Evolutionary conservation across 2,797 vertebrate species (phyloP).

Genomic region (Premnoplex brunnescens): DNA sequence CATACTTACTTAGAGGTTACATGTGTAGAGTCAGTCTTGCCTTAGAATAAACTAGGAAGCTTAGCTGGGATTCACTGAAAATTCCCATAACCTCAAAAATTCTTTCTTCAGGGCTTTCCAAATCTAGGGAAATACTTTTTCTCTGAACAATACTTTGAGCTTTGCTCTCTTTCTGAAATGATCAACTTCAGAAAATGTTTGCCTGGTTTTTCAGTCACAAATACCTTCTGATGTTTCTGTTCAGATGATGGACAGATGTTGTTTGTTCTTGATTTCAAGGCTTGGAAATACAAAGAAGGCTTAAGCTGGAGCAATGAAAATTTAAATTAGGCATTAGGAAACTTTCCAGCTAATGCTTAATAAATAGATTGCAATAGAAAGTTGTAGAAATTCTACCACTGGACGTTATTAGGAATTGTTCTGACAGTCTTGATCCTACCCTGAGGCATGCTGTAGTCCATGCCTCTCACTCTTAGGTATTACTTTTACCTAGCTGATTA

Average conservation of each 20-base stretch:
- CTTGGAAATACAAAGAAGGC: background rate
- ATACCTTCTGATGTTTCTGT: background rate
- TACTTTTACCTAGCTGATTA: background rate
- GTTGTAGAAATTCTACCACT: background rate
- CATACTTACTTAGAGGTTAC: background rate
- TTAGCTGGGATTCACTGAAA: background rate
- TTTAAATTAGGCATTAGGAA: background rate
- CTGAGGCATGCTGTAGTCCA: background rate
- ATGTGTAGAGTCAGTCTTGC: background rate
- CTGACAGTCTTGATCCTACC: background rate
- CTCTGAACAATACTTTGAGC: background rate
- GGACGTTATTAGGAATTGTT: background rate
- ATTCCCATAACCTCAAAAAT: background rate
- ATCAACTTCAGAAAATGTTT: background rate
- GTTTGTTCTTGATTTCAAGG: background rate
- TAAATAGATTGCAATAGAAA: background rate
- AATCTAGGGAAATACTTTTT: background rate
- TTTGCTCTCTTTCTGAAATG: background rate
- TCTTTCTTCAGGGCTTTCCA: background rate
- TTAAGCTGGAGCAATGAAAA: background rate
- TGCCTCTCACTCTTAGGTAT: background rate
- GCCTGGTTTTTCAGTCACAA: background rate
- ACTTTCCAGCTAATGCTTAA: background rate
- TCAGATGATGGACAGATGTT: background rate
- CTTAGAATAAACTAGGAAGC: background rate